Base-by-base conservation (phyloP, 2,113 vertebrate species). In the Pedionomus torquatus region DNA sequence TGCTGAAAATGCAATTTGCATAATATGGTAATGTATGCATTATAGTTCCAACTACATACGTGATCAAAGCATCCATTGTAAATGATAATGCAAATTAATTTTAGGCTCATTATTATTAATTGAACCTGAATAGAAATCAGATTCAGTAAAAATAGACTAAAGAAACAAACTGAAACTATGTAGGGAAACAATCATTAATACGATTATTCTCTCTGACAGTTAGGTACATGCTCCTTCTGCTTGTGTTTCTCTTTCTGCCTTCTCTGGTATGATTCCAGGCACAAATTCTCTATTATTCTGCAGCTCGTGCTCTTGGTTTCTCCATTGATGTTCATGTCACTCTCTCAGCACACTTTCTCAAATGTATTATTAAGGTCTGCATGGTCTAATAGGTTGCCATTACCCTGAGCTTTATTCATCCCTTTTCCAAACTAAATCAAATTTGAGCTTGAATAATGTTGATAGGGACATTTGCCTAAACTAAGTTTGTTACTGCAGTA, bases 381-480 rank as follows among this genome's bases (percentile, higher is more conserved):
- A 89, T 82, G 58, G 81, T 77, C 44, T 94, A 95, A 97, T 95
- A 96, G 87, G 83, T 95, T 95, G 85, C 69, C 80, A 96, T 96
- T 96, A 87, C 48, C 57, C 92, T 93, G 84, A 92, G 89, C 94
- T 97, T 90, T 94, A 60, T 95, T 89, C 85, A 43, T 95, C 74
- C 76, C n/a, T 96, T 97, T 96, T 91, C 83, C 72, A 94, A 97
- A 96, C 91, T 85, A 97, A 98, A 98, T 98, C 94, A 97, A 95
- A 97, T 98, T 85, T 97, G 93, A 95, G 77, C 87, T 96, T 95
- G 96, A 98, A 93, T 96, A 70, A 96, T 81, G 95, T 96, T 97
- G 74, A 71, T 96, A 95, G 90, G 90, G 77, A 94, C 92, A 96
- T 97, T 96, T 96, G 54, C 63, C 37, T 90, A 95, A 93, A 87